phyloP scores from a whole-genome alignment of 2,113 vertebrate species.

The Illadopsis cleaveri region DNA sequence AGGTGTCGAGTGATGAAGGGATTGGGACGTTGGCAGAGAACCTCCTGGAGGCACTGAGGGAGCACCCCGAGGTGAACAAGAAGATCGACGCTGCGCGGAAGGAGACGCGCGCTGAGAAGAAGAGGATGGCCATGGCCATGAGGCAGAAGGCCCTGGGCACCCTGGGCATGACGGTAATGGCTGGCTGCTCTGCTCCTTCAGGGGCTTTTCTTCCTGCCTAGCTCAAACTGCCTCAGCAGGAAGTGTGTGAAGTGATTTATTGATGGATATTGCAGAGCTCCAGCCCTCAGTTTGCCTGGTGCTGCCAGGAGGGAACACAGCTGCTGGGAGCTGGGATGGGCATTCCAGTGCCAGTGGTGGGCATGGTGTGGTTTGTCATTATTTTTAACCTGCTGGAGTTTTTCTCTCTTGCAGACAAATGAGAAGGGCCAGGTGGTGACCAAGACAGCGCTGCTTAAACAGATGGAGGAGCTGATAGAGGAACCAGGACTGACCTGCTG shows the following conservation, averaged over 20 bases:
- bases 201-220: not conserved
- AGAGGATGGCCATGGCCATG: slow-evolving; percentile 99
- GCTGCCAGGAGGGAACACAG: not conserved
- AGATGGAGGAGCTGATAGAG: slow-evolving; percentile 99
- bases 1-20: slow-evolving; percentile 98
- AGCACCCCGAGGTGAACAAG: slow-evolving; percentile 92
- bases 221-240: not conserved
- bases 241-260: not conserved
- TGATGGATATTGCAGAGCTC: not conserved
- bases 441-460: slow-evolving; percentile 93
- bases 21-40: slow-evolving; percentile 97
- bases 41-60: slow-evolving; percentile 92
- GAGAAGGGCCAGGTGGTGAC: slow-evolving; percentile 99
- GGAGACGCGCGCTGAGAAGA: slow-evolving; percentile 96
- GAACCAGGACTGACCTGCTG: slow-evolving; percentile 97
- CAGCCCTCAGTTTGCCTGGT: accelerated
- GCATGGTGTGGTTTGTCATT: not conserved
- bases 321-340: not conserved
- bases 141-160: slow-evolving; percentile 97
- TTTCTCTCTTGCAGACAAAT: slow-evolving; percentile 84
- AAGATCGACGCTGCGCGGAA: slow-evolving; percentile 95
- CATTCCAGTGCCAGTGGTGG: not conserved
- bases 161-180: slow-evolving; percentile 93
- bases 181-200: not conserved
- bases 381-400: not conserved